Percentiles rank a stretch among this genome's conserved stretches.
Evolutionary conservation across 2,113 vertebrate species (phyloP).

Genomic region (Pachyramphus minor): DNA sequence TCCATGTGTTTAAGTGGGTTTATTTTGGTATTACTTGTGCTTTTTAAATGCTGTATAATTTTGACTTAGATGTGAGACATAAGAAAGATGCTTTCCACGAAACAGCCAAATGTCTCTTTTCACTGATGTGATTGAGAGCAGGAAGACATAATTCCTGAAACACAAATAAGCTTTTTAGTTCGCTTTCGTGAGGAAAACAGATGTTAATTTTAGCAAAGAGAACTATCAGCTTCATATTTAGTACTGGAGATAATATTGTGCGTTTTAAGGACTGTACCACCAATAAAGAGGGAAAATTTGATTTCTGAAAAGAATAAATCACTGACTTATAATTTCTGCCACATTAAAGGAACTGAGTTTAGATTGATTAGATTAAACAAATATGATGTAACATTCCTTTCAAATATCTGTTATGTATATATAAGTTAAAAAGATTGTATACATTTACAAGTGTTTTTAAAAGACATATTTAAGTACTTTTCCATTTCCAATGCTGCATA

Average conservation of each 20-base stretch:
- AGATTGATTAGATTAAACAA: constrained; percentile 1
- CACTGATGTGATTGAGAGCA: background rate
- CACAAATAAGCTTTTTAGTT: background rate
- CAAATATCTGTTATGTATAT: background rate
- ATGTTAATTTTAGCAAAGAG: background rate
- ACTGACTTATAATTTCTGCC: background rate
- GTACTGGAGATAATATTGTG: background rate
- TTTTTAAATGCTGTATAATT: background rate
- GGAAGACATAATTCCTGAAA: background rate
- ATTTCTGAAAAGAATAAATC: constrained; percentile 3
- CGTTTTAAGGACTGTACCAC: background rate
- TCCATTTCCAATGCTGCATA: background rate
- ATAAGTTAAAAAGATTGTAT: background rate
- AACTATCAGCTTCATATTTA: background rate
- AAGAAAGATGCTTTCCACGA: background rate
- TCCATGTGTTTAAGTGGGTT: rapidly evolving
- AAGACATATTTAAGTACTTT: background rate
- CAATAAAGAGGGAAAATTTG: background rate
- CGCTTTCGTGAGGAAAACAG: background rate
- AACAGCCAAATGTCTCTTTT: background rate
- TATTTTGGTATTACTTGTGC: background rate
- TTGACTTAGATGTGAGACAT: background rate
- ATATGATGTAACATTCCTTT: background rate
- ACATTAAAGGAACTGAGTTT: background rate
- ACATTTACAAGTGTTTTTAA: background rate